Conservation (phyloP, 92 coral and sea anemone genomes). For the Parazoanthus swiftii region DNA sequence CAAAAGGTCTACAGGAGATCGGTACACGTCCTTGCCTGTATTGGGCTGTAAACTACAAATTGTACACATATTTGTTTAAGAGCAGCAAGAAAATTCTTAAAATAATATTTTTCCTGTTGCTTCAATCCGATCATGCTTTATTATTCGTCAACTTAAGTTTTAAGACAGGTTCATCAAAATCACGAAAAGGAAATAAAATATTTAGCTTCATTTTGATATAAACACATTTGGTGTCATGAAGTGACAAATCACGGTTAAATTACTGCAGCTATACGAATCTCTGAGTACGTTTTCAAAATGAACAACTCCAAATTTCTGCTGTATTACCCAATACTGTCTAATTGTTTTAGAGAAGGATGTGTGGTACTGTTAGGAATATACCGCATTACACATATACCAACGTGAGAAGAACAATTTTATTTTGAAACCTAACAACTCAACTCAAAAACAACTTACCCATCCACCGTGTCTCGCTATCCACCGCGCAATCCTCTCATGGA, state of each 20-base stretch:
- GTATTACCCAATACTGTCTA: not conserved
- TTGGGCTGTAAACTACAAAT: not conserved
- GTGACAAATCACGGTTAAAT: slow-evolving; percentile 10
- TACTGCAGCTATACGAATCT: not conserved
- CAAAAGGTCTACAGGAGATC: too few species aligned
- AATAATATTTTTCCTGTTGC: not conserved
- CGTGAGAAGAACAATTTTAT: not conserved
- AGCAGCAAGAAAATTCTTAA: too few species aligned
- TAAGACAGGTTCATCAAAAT: not conserved
- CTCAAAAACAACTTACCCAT: slow-evolving; percentile 70
- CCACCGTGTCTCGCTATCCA: slow-evolving; percentile 97
- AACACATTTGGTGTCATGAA: not conserved
- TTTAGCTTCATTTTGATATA: not conserved
- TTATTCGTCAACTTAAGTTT: too few species aligned
- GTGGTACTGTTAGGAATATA: not conserved
- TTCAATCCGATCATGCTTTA: not conserved
- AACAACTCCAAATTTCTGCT: not conserved
- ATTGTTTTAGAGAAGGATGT: not conserved
- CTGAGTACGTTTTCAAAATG: not conserved
- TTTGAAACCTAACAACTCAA: not conserved
- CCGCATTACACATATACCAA: not conserved
- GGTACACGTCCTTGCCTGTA: not conserved
- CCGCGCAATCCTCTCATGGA: slow-evolving; percentile 89
- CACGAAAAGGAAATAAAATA: not conserved
- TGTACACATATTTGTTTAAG: not conserved